Conservation (phyloP, 53 echinoderm and acorn worm species). For the Zoroaster sp. region DNA sequence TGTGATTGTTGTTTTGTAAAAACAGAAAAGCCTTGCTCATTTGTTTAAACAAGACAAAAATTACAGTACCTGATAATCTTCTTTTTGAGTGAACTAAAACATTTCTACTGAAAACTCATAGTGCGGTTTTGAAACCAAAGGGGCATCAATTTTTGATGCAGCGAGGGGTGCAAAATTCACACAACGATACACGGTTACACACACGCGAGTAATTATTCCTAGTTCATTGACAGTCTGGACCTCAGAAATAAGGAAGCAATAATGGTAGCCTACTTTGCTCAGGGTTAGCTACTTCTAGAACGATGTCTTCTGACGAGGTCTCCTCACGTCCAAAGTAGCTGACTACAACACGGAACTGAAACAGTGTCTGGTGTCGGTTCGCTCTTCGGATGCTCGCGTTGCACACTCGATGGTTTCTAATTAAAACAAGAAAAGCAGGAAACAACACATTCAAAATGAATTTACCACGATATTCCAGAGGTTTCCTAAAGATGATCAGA, state of each 20-base stretch:
- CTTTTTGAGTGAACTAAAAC: too few relatives aligned
- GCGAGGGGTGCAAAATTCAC: background rate
- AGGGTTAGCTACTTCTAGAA: background rate
- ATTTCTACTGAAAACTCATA: background rate
- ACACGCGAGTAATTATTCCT: background rate
- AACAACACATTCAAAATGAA: background rate
- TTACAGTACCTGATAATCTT: background rate
- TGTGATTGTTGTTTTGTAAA: too few relatives aligned
- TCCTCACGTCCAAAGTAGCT: slow-evolving; percentile 21
- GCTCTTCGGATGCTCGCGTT: background rate
- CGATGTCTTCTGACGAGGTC: slow-evolving; percentile 33
- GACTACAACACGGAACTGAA: slow-evolving; percentile 49
- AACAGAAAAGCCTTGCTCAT: too few relatives aligned
- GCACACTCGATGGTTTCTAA: slow-evolving; percentile 38
- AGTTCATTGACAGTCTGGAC: background rate
- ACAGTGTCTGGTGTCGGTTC: slow-evolving; percentile 2
- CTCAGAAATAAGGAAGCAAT: background rate
- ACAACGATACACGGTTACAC: too few relatives aligned
- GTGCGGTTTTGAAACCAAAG: background rate
- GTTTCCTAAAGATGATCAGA: background rate
- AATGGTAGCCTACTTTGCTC: background rate
- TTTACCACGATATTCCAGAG: background rate
- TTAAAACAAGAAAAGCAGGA: background rate
- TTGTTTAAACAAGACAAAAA: background rate
- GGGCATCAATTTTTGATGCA: background rate